Conservation (phyloP, 2,888 invertebrate species). For the Acronicta aceris region DNA sequence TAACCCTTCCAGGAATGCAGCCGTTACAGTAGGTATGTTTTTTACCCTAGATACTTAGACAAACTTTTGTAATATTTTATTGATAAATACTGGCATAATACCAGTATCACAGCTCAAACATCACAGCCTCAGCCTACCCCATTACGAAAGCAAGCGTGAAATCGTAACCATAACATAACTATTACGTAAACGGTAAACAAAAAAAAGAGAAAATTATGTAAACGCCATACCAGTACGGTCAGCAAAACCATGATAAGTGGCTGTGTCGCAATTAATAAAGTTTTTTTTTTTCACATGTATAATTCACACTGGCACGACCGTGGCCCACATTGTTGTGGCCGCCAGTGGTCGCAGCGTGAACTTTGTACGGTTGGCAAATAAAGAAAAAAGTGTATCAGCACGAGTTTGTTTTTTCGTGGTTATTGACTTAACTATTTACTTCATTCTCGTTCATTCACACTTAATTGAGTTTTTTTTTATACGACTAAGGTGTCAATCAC, state of each 20-base stretch:
- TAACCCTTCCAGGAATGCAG: too few species aligned
- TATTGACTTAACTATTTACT: too few species aligned
- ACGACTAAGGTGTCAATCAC: too few species aligned
- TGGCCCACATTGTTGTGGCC: constrained; percentile 58
- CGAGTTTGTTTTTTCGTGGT: constrained; percentile 9
- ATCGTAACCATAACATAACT: constrained; percentile 1
- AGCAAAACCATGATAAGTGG: constrained; percentile 41
- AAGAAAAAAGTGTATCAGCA: constrained; percentile 25
- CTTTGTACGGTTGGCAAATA: constrained; percentile 30
- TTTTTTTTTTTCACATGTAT: constrained; percentile 59
- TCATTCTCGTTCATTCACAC: too few species aligned
- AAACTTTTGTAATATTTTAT: too few species aligned
- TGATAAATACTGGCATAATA: too few species aligned
- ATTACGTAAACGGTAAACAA: constrained; percentile 21
- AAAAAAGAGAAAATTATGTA: constrained; percentile 24
- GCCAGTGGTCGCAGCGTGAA: constrained; percentile 35
- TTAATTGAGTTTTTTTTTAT: too few species aligned
- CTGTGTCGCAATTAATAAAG: constrained; percentile 60
- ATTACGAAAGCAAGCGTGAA: constrained; percentile 12
- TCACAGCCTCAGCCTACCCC: neutral
- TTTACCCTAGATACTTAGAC: too few species aligned
- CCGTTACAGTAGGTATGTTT: too few species aligned
- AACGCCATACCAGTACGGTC: constrained; percentile 28
- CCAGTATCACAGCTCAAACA: too few species aligned
- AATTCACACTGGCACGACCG: constrained; percentile 61